A percentile compares a stretch with the other conserved stretches of the same genome.
These are phyloP conservation scores for Anhinga rufa DNA, from an alignment of 2,113 vertebrate species.

Conservation along the genomic window DNA sequence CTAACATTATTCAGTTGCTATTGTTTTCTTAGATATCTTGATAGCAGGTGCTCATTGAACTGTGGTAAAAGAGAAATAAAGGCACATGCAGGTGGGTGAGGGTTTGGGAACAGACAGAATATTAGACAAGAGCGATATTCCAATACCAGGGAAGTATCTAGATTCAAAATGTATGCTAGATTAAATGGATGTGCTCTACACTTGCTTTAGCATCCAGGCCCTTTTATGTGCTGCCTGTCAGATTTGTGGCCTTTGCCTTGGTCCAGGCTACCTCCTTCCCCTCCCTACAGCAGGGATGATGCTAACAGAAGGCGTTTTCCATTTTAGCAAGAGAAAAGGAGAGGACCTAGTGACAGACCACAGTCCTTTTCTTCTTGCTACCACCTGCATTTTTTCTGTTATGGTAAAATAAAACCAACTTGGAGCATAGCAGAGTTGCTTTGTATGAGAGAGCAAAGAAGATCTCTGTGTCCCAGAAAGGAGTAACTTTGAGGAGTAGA, in stretches of 20 bases:
- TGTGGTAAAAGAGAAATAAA: not conserved
- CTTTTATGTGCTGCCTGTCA: not conserved
- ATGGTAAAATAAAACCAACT: not conserved
- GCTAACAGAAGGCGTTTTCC: not conserved
- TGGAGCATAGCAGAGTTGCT: not conserved
- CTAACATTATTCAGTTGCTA: not conserved
- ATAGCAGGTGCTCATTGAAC: not conserved
- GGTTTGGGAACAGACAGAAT: not conserved
- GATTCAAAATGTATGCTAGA: not conserved
- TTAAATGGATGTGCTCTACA: not conserved
- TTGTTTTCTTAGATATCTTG: conserved; percentile 18
- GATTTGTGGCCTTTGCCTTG: not conserved
- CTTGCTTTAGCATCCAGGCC: not conserved
- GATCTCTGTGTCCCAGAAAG: not conserved
- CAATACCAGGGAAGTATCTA: not conserved
- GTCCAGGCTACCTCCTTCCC: not conserved
- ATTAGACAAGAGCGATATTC: not conserved
- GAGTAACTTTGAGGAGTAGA: not conserved
- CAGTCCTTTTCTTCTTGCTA: not conserved
- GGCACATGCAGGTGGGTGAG: not conserved
- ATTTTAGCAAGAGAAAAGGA: not conserved
- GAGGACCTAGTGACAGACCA: not conserved
- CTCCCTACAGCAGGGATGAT: not conserved
- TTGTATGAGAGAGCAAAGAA: not conserved
- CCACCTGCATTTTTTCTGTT: not conserved